Conservation (phyloP, 2,888 invertebrate genomes). For the Thalpophila matura region DNA sequence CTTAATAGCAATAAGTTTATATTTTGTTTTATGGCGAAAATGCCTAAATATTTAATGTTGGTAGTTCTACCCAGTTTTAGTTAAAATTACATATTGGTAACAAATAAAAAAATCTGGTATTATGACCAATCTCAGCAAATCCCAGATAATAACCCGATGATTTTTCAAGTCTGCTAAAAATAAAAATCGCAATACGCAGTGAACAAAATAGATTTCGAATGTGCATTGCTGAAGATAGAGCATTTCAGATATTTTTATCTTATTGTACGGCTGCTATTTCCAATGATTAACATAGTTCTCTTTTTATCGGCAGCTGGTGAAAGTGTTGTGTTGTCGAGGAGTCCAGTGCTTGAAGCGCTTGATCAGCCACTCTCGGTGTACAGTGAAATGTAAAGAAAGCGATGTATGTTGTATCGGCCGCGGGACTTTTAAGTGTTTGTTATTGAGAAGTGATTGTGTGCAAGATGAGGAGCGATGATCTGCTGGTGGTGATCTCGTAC, state of each 20-base stretch:
- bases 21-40: background rate
- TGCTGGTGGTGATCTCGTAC: slow-evolving; percentile 78
- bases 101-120: background rate
- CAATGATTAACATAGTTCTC: slow-evolving; percentile 68
- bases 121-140: background rate
- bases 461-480: slow-evolving; percentile 80
- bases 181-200: slow-evolving; percentile 24
- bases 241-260: slow-evolving; percentile 52
- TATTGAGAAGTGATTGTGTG: slow-evolving; percentile 69
- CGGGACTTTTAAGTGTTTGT: slow-evolving; percentile 68
- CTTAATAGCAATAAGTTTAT: background rate
- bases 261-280: slow-evolving; percentile 62
- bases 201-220: slow-evolving; percentile 42
- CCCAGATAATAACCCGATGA: background rate
- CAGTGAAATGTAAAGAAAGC: slow-evolving; percentile 78
- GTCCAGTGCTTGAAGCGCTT: slow-evolving; percentile 62
- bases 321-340: slow-evolving; percentile 80
- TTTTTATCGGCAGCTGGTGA: slow-evolving; percentile 85
- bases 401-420: slow-evolving; percentile 56
- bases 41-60: background rate
- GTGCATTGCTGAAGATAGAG: slow-evolving; percentile 34
- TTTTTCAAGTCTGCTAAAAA: slow-evolving; percentile 36
- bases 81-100: background rate
- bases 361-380: slow-evolving; percentile 65
- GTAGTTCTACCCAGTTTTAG: background rate